Evolutionary conservation across 2,113 vertebrate species (phyloP).

Genomic region (Geothlypis trichas): DNA sequence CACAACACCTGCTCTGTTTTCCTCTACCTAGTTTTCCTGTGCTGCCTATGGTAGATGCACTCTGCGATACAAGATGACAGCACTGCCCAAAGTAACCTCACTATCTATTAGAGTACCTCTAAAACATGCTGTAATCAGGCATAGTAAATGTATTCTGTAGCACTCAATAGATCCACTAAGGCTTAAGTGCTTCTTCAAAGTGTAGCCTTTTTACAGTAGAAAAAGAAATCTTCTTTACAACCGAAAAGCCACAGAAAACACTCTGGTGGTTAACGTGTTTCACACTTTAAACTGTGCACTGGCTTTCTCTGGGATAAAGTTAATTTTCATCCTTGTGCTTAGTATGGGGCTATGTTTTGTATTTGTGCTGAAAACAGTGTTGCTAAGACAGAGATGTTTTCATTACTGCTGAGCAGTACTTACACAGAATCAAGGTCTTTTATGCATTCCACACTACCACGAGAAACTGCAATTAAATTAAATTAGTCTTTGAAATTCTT

Average conservation of each 20-base stretch:
- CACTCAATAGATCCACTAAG: neutral
- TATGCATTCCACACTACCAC: neutral
- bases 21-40: neutral
- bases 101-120: neutral
- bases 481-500: neutral
- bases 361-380: neutral
- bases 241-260: neutral
- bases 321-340: neutral
- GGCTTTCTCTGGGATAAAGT: neutral
- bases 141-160: neutral
- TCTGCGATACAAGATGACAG: neutral
- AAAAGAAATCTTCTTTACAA: neutral
- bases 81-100: slow-evolving; percentile 1
- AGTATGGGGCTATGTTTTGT: neutral
- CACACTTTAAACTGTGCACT: neutral
- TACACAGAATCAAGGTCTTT: neutral
- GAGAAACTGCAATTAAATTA: neutral
- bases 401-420: neutral
- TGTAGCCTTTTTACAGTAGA: neutral
- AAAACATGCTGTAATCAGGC: neutral
- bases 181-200: slow-evolving; percentile 29
- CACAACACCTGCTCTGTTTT: neutral
- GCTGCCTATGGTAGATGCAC: neutral
- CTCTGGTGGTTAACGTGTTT: neutral
- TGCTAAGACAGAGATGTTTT: neutral